Evolutionary conservation across 1,140 invertebrate genomes (phyloP).

Genomic region (Micrasema longulum): DNA sequence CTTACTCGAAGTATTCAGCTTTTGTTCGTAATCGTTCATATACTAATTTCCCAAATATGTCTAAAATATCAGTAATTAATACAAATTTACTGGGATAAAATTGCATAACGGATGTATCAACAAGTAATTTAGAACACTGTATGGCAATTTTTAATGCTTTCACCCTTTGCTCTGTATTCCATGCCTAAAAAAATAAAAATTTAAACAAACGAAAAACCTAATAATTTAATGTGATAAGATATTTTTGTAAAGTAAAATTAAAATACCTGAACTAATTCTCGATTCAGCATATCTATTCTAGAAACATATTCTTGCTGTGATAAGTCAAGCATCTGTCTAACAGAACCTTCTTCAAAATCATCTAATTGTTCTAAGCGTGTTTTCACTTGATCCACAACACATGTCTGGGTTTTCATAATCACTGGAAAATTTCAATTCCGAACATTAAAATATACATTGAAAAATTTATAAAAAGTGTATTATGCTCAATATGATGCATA

Average conservation of each 20-base stretch:
- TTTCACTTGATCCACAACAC: slow-evolving; percentile 90
- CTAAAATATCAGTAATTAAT: slow-evolving; percentile 94
- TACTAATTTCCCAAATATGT: slow-evolving; percentile 94
- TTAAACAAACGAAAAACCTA: too few species aligned
- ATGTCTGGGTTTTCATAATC: slow-evolving; percentile 81
- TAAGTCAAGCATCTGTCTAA: slow-evolving; percentile 89
- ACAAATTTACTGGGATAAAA: slow-evolving; percentile 99
- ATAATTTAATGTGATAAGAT: too few species aligned
- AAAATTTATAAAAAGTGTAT: too few species aligned
- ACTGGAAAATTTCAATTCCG: slow-evolving; percentile 61
- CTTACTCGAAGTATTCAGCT: slow-evolving; percentile 74
- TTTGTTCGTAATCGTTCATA: slow-evolving; percentile 89
- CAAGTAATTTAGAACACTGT: slow-evolving; percentile 93
- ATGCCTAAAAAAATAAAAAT: slow-evolving; percentile 72
- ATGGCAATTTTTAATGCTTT: slow-evolving; percentile 97
- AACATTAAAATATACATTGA: too few species aligned
- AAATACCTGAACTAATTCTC: slow-evolving; percentile 79
- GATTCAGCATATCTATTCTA: slow-evolving; percentile 90
- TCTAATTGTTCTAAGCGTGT: slow-evolving; percentile 93
- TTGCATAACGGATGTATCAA: slow-evolving; percentile 87
- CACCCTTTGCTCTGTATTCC: slow-evolving; percentile 94
- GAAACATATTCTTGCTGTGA: slow-evolving; percentile 92
- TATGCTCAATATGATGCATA: too few species aligned
- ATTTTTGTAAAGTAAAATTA: slow-evolving; percentile 2
- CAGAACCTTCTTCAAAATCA: slow-evolving; percentile 91